A percentile compares a stretch with the other conserved stretches of the same genome.
Conservation (phyloP, 2,888 invertebrate genomes). For the Fabriciana adippe region DNA sequence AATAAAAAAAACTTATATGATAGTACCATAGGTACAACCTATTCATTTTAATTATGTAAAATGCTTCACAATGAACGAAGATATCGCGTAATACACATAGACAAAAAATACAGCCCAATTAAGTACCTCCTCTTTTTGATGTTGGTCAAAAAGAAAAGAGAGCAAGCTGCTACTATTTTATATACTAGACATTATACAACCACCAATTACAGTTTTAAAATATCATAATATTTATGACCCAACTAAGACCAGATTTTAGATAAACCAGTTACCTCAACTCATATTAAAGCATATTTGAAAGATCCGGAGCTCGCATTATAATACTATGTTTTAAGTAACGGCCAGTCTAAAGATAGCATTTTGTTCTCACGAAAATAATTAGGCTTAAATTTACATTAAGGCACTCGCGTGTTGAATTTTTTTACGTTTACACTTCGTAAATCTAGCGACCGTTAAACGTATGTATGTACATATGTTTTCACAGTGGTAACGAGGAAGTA, state of each 20-base stretch:
- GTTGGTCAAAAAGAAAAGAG: no score
- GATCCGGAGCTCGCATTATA: slow-evolving; percentile 35
- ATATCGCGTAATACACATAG: no score
- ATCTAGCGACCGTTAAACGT: slow-evolving; percentile 39
- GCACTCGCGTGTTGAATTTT: slow-evolving; percentile 31
- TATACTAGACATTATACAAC: neutral
- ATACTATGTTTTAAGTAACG: slow-evolving; percentile 37
- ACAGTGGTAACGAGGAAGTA: slow-evolving; percentile 32
- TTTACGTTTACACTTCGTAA: slow-evolving; percentile 37
- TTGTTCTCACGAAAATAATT: slow-evolving; percentile 43
- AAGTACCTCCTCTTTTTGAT: no score
- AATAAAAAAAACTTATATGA: neutral
- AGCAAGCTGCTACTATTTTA: no score
- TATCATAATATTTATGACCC: slow-evolving; percentile 29
- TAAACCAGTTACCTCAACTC: slow-evolving; percentile 39
- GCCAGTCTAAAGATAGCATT: slow-evolving; percentile 32
- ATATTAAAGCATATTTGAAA: slow-evolving; percentile 35
- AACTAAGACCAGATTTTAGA: slow-evolving; percentile 35
- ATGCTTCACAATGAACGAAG: no score
- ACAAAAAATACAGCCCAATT: no score
- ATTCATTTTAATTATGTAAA: neutral
- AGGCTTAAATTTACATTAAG: slow-evolving; percentile 33
- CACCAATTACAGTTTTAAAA: slow-evolving; percentile 27
- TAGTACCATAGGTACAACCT: neutral
- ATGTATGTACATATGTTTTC: slow-evolving; percentile 26